Percentiles rank a stretch among this genome's conserved stretches.
These are phyloP conservation scores for Phorcus lineatus DNA, from an alignment of 2,888 invertebrate species.

Conservation along the genomic window DNA sequence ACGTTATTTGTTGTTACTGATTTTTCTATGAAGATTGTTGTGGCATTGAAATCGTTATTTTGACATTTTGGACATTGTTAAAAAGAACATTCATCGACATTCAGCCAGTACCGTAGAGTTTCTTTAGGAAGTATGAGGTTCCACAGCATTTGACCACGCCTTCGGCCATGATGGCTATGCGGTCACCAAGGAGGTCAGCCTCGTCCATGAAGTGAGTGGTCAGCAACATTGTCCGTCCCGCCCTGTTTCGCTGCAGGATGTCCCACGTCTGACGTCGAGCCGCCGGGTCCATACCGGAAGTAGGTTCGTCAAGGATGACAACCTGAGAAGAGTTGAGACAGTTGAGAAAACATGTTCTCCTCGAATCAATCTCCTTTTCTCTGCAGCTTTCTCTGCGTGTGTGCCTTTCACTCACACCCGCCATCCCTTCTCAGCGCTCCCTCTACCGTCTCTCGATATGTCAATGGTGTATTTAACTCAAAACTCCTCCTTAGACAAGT, in stretches of 20 bases:
- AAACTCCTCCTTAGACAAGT: too few species aligned
- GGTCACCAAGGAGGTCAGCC: constrained; percentile 89
- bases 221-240: constrained; percentile 85
- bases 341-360: background rate
- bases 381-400: too few species aligned
- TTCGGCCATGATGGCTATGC: constrained; percentile 90
- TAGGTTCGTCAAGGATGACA: constrained; percentile 78
- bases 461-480: too few species aligned
- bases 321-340: constrained; percentile 53
- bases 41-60: too few species aligned
- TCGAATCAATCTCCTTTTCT: too few species aligned
- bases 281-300: constrained; percentile 78
- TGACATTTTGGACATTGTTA: too few species aligned
- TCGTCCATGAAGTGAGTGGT: constrained; percentile 91
- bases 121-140: constrained; percentile 84
- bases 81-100: too few species aligned
- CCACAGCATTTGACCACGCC: constrained; percentile 88
- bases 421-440: too few species aligned
- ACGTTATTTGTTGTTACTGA: too few species aligned
- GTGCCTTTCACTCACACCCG: too few species aligned
- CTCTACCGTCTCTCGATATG: too few species aligned
- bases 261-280: constrained; percentile 83
- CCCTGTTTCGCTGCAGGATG: constrained; percentile 80
- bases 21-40: too few species aligned
- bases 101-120: constrained; percentile 81